Base-by-base conservation (phyloP, 2,888 invertebrate genomes). In the Eretmocerus hayati region DNA sequence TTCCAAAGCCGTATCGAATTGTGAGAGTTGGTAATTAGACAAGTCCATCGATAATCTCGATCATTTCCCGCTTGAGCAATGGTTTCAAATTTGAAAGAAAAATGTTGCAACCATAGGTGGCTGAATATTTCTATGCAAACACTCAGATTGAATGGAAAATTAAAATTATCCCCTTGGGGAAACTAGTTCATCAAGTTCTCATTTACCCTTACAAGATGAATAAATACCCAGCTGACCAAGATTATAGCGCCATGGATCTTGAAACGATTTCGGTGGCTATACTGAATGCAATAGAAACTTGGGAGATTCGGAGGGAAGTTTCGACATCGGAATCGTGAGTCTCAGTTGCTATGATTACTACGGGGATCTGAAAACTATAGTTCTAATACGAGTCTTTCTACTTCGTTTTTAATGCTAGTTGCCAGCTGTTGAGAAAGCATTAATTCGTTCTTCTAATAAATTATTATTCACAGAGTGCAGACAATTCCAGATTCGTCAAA, bases 261-360 rank as follows among this genome's bases (percentile, higher is more conserved):
- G 48, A 50, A 15, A 48, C 59, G 42, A 42, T 64, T 19, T 44
- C 60, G 15, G 35, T 39, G 5, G 38, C 48, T 40, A 46, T 64
- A 15, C 39, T 55, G 30, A 31, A 57, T 11, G 54, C 56, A 41
- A 50, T 63, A 36, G 18, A 38, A 8, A 15, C 42, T 2, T 46
- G 16, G 20, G 32, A 54, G 16, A 20, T 19, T 9, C n/a, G 30
- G 31, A 46, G 31, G 21, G 42, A 15, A 21, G 11, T 33, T 13
- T 6, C 13, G 6, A 26, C 36, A 3, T 19, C 30, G 3, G 38
- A 37, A 46, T 54, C 51, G 54, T 54, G 42, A 52, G 51, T n/a
- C n/a, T n/a, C n/a, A n/a, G n/a, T 52, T 30, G 11, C 26, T 26
- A 26, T n/a, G 26, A 26, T 9, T 26, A 26, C 26, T 26, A 9